Evolutionary conservation across 2,113 vertebrate genomes (phyloP).

Genomic region (Alosa alosa): DNA sequence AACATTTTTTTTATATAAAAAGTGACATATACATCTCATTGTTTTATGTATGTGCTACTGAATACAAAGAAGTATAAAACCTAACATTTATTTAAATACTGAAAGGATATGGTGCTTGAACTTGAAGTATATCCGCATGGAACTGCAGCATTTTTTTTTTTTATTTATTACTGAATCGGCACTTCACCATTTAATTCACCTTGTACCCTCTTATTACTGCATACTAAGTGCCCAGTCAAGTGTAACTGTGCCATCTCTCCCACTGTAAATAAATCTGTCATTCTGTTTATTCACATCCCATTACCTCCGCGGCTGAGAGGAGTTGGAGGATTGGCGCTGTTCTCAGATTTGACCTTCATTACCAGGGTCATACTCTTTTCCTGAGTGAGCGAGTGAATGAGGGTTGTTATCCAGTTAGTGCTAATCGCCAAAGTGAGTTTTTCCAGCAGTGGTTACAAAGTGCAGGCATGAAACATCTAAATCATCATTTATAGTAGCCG

Average conservation of each 20-base stretch:
- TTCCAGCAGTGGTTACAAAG: not conserved
- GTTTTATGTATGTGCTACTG: no score
- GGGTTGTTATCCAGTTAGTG: not conserved
- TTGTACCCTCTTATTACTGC: not conserved
- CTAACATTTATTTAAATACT: not conserved
- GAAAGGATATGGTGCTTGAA: not conserved
- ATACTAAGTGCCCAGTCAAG: conserved; percentile 16
- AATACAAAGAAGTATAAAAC: no score
- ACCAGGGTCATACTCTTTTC: conserved; percentile 13
- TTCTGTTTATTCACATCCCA: conserved; percentile 29
- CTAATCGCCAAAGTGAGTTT: conserved; percentile 4
- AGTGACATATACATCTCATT: no score
- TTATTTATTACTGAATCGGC: not conserved
- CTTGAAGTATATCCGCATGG: not conserved
- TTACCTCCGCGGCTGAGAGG: conserved; percentile 19
- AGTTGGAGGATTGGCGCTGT: conserved; percentile 9
- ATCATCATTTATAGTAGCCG: not conserved
- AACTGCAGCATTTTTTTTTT: not conserved
- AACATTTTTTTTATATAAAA: no score
- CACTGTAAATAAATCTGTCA: conserved; percentile 25
- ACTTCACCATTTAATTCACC: conserved; percentile 16
- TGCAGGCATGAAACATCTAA: not conserved
- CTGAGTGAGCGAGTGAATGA: not conserved
- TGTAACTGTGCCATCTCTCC: not conserved
- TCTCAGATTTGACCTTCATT: conserved; percentile 21